Evolutionary conservation across 1,140 invertebrate genomes (phyloP).

Genomic region (Andricus grossulariae): DNA sequence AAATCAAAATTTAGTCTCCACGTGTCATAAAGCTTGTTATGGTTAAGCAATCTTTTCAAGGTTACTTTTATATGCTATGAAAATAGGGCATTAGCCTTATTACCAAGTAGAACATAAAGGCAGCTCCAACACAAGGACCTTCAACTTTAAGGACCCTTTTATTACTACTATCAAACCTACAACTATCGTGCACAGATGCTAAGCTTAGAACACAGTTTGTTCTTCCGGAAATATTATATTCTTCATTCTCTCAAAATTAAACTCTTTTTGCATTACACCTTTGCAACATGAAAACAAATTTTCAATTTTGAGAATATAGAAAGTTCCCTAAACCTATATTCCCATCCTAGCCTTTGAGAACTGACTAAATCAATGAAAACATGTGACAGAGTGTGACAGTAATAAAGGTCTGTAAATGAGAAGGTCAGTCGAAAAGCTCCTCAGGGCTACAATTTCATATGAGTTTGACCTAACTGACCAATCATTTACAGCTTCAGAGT

Average conservation of each 20-base stretch:
- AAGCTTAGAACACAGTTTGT: not conserved
- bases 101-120: slow-evolving; percentile 13
- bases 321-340: too few relatives aligned
- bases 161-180: slow-evolving; percentile 4
- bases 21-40: slow-evolving; percentile 3
- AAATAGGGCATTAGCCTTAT: slow-evolving; percentile 28
- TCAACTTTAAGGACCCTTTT: slow-evolving; percentile 12
- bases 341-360: too few relatives aligned
- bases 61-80: slow-evolving; percentile 8
- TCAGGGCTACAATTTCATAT: not conserved
- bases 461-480: slow-evolving; percentile 27
- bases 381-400: too few relatives aligned
- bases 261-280: not conserved
- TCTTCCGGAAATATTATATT: not conserved
- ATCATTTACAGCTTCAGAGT: slow-evolving; percentile 2
- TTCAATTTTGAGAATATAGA: too few relatives aligned
- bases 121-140: slow-evolving; percentile 24
- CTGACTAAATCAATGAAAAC: too few relatives aligned
- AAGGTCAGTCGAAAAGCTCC: not conserved
- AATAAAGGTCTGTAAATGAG: too few relatives aligned
- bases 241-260: not conserved
- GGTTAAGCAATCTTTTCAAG: slow-evolving; percentile 26
- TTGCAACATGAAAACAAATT: too few relatives aligned
- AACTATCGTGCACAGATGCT: not conserved
- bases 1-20: not conserved